Evolutionary conservation across 2,113 vertebrate species (phyloP), one percentile per base, ranked within the genome.

Genomic region (Gorsachius goisagi): DNA sequence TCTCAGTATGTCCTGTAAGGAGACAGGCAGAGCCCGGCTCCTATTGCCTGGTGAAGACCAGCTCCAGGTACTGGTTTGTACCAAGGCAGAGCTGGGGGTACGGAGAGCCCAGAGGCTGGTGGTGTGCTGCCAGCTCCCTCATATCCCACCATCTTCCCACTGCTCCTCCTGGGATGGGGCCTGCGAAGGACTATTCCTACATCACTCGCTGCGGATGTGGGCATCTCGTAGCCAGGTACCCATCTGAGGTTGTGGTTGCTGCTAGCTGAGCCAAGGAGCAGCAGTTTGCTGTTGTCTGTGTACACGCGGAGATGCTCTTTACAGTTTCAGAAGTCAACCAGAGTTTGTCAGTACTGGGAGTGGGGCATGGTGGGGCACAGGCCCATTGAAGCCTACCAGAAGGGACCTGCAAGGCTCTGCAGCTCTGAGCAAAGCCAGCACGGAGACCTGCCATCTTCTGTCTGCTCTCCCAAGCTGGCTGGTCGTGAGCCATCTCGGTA

Each of bases 401-500:
- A 82, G 23, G 13, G 32, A 58, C n/a, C 3, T 30, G 41, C 11
- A 12, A 33, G 47, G 35, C 50, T 69, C 35, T 50, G 50, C 79
- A 83, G 27, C 50, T 41, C 58, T 63, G 0, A 1, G 0, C 2
- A 12, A 27, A 47, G 41, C 39, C 39, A 49, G 12, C 74, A 28
- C 0, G 4, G 75, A 60, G 67, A 9, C 14, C 2, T 55, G 6
- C 72, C 28, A 2, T 24, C 20, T 30, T 30, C 39, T 45, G 55
- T 9, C 32, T 49, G 37, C 53, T 74, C 5, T 5, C 85, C 85
- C 74, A 26, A 0, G 30, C 2, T 26, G 71, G 14, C 44, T 39
- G 35, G 12, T 44, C 2, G 1, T 0, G 14, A 73, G 49, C 64
- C 0, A 1, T 23, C 35, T 67, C 0, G 0, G 45, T 35, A 35